Evolutionary conservation across 2,797 vertebrate species (phyloP), one percentile per base, ranked within the genome.

Genomic region (Lophura swinhoii): DNA sequence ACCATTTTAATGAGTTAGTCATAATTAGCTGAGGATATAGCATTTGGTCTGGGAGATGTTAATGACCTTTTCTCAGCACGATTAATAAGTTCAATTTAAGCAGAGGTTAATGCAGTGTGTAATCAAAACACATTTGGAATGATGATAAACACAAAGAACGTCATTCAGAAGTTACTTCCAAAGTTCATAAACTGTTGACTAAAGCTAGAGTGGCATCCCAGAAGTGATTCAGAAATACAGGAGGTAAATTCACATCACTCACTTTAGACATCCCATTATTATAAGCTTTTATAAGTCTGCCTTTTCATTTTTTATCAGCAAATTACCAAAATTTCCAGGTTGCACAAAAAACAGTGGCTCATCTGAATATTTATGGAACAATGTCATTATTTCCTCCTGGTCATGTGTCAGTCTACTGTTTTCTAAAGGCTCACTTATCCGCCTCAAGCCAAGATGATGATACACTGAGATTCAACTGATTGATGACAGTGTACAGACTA

Each of bases 11-110:
- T 95, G 88, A 93, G 85, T 96, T 93, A 94, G 68, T 75, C 95
- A 87, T 89, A 94, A 94, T 96, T 96, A 96, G 87, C 74, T 81
- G 72, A 91, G 35, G 80, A 88, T 64, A 81, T 8, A 9, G 87
- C 90, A 95, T 92, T 95, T 95, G 90, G 93, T 93, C 93, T 93
- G 94, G 83, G 91, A 96, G 74, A 94, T 91, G 91, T 74, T 95
- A 95, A 95, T 2, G 85, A 95, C 94, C 89, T 96, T 95, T 91
- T 76, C 87, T 85, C 93, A 93, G 89, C 92, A 84, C 9, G 75
- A 91, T 84, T 91, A 94, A 92, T 92, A 95, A 92, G 89, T 83
- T 76, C 76, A 78, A 90, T 82, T 95, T 88, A 96, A 92, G 92
- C 92, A 90, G 93, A 93, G 82, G 80, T 94, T 95, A 96, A 96